phyloP scores from a whole-genome alignment of 2,888 invertebrate genomes.

The Lissocephala sabroskyi region DNA sequence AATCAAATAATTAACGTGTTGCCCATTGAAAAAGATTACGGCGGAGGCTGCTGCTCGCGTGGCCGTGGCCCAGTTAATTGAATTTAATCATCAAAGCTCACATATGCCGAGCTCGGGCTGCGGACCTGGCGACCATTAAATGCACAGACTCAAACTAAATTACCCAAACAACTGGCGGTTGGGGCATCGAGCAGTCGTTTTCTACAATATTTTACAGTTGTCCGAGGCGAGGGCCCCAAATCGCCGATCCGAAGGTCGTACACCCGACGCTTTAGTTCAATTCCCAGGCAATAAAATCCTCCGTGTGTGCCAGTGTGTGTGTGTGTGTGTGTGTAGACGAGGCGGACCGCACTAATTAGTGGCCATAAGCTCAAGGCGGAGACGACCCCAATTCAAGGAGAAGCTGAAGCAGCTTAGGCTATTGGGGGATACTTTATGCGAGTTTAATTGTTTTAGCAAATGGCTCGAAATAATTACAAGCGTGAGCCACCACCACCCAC shows the following conservation, averaged over 20 bases:
- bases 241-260: conserved; percentile 8
- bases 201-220: conserved; percentile 1
- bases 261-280: conserved; percentile 19
- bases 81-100: too few relatives aligned
- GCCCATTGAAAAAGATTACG: too few relatives aligned
- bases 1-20: too few relatives aligned
- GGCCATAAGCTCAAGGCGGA: conserved; percentile 1
- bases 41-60: too few relatives aligned
- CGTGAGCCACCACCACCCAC: not conserved
- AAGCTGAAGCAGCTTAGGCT: conserved; percentile 16
- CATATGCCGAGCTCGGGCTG: too few relatives aligned
- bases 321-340: conserved; percentile 4
- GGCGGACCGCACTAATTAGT: conserved; percentile 30
- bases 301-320: too few relatives aligned
- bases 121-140: too few relatives aligned
- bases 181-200: too few relatives aligned
- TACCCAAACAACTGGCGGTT: too few relatives aligned
- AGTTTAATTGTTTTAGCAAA: conserved; percentile 44
- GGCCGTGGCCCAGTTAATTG: too few relatives aligned
- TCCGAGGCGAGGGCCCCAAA: not conserved
- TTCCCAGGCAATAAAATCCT: conserved; percentile 23
- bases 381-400: conserved; percentile 14
- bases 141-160: too few relatives aligned
- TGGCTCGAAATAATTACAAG: conserved; percentile 33
- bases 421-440: conserved; percentile 41